A percentile compares a stretch with the other conserved stretches of the same genome.
phyloP scores from a whole-genome alignment of 2,888 invertebrate species.

The Drosophila picticornis region DNA sequence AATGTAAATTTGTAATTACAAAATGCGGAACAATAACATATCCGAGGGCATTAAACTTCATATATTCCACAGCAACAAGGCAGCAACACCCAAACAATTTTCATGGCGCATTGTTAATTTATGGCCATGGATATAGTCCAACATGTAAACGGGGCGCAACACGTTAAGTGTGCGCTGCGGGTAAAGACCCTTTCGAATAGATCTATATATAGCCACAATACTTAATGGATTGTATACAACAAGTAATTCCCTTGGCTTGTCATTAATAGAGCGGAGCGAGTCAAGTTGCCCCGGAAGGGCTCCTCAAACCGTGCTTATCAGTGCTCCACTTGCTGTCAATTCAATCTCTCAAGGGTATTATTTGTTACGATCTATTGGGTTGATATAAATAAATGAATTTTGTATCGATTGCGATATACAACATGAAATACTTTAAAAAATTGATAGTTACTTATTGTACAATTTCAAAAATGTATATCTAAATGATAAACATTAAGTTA shows the following conservation, averaged over 20 bases:
- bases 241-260: constrained; percentile 21
- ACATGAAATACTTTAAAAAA: not conserved
- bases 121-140: constrained; percentile 36
- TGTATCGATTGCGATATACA: not conserved
- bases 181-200: constrained; percentile 25
- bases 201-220: constrained; percentile 41
- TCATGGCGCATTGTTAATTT: constrained; percentile 47
- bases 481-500: not conserved
- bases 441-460: not conserved
- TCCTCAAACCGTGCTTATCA: constrained; percentile 10
- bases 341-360: not conserved
- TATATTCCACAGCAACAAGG: constrained; percentile 8
- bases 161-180: constrained; percentile 32
- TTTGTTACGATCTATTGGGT: not conserved
- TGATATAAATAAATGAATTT: not conserved
- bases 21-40: constrained; percentile 38
- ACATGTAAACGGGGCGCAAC: constrained; percentile 47
- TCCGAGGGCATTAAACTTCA: constrained; percentile 47
- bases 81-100: constrained; percentile 37
- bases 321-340: not conserved
- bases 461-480: not conserved
- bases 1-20: constrained; percentile 27
- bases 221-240: constrained; percentile 27
- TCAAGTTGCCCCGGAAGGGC: constrained; percentile 10
- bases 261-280: constrained; percentile 21